Base-by-base conservation (phyloP, 92 coral and sea anemone genomes). In the Metridium senile region DNA sequence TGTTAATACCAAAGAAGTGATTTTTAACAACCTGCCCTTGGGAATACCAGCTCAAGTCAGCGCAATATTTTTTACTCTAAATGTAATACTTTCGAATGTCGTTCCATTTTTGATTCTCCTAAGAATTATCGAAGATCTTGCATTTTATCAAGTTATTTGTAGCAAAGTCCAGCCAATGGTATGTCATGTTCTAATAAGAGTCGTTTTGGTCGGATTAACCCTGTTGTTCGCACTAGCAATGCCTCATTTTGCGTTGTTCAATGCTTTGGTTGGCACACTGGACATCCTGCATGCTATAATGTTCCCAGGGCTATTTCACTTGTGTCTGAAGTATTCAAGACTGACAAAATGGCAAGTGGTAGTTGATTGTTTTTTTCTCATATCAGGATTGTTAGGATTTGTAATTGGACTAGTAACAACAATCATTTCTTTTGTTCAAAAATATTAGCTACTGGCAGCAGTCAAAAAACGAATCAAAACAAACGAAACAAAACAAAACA, bases 201-300 rank as follows among this genome's bases (percentile, higher is more conserved):
- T 83, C 17, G 33, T 71, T 59, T 61, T 76, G n/a, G 73, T 77
- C 26, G 65, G 51, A 1, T 19, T 70, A 23, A 77, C 76, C 21
- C 56, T 83, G 21, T 68, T 28, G 18, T 62, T 75, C 34, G 83
- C 83, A 3, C 26, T 77, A 33, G 61, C 70, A 4, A 43, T 83
- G 34, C 83, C 87, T 1, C 87, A 83, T 33, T 83, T 83, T 77
- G 83, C 87, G 26, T 46, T 77, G 39, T 46, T 83, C 45, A 63
- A 61, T 46, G 62, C 87, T 22, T 83, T 83, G 34, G 54, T 74
- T 19, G 85, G 82, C 0, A n/a, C n/a, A n/a, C n/a, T n/a, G n/a
- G n/a, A n/a, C n/a, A n/a, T n/a, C n/a, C n/a, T n/a, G n/a, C n/a
- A n/a, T n/a, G n/a, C n/a, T n/a, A n/a, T n/a, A n/a, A n/a, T n/a